Evolutionary conservation across 37 sponge, comb jelly and placozoan species (phyloP).

Genomic region (Ianthella basta): DNA sequence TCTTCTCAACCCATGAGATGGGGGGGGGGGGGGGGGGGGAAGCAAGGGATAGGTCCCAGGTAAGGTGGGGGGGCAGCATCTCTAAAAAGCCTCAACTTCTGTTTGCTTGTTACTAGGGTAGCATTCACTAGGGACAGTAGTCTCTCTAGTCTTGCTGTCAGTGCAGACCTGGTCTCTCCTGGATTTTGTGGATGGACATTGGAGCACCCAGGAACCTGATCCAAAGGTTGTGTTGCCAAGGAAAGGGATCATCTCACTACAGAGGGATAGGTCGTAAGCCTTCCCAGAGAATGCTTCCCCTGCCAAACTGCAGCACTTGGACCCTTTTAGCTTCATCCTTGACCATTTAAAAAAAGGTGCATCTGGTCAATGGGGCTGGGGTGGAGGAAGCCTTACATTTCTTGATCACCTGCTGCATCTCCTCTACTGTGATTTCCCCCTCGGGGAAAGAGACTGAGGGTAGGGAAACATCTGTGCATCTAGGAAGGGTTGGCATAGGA

Average conservation of each 20-base stretch:
- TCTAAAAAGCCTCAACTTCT: conserved; percentile 23
- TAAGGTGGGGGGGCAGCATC: neutral
- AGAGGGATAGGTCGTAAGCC: neutral
- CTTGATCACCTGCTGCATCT: too few relatives aligned
- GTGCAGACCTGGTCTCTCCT: neutral
- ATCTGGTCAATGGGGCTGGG: too few relatives aligned
- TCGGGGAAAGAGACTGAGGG: too few relatives aligned
- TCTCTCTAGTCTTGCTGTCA: neutral
- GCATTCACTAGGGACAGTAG: conserved; percentile 8
- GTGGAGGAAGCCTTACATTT: too few relatives aligned
- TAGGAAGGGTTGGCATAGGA: too few relatives aligned
- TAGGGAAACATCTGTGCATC: too few relatives aligned
- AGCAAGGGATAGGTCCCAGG: neutral
- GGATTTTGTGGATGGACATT: too few relatives aligned
- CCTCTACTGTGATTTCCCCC: too few relatives aligned
- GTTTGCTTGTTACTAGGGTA: neutral
- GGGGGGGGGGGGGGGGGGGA: neutral
- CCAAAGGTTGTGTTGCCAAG: neutral
- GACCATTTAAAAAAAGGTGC: too few relatives aligned
- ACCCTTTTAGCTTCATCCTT: too few relatives aligned
- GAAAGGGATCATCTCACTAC: conserved; percentile 10
- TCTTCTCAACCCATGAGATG: conserved; percentile 14
- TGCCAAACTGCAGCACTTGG: too few relatives aligned
- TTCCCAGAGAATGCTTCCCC: too few relatives aligned
- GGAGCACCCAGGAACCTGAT: conserved; percentile 22